Evolutionary conservation across 2,113 vertebrate species (phyloP).

Genomic region (Semnornis frantzii): DNA sequence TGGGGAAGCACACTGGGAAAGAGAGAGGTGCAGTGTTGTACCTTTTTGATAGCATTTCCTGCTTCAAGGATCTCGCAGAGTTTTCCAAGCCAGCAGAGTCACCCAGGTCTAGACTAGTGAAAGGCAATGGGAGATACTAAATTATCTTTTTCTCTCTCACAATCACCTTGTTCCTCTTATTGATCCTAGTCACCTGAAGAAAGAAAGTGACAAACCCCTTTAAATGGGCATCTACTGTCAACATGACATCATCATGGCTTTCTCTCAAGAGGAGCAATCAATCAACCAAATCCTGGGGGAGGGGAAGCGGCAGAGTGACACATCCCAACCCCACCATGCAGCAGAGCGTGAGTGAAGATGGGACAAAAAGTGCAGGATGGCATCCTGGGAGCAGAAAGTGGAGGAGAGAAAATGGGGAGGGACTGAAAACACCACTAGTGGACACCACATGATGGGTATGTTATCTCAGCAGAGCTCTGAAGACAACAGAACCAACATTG

Average conservation of each 20-base stretch:
- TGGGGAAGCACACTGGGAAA: neutral
- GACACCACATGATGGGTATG: neutral
- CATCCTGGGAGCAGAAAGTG: conserved; percentile 32
- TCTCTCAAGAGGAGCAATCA: conserved; percentile 50
- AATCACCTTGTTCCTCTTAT: conserved; percentile 9
- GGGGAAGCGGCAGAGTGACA: conserved; percentile 51
- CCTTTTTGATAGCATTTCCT: neutral
- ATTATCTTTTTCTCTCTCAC: neutral
- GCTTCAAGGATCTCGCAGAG: neutral
- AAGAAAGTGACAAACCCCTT: conserved; percentile 98
- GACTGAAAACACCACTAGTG: neutral
- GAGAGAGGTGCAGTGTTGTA: neutral
- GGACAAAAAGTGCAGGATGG: conserved; percentile 4
- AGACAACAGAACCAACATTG: neutral
- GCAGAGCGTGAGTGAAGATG: conserved; percentile 7
- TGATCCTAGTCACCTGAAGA: conserved; percentile 93
- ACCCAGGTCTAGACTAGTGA: neutral
- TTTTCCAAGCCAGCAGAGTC: neutral
- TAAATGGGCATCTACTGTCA: conserved; percentile 75
- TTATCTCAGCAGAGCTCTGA: conserved; percentile 9
- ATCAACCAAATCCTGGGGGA: conserved; percentile 56
- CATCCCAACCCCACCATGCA: conserved; percentile 28
- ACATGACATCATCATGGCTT: conserved; percentile 37
- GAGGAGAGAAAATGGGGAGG: conserved; percentile 20
- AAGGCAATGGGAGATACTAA: neutral